phyloP scores from a whole-genome alignment of 2,113 vertebrate species.

The Tichodroma muraria region DNA sequence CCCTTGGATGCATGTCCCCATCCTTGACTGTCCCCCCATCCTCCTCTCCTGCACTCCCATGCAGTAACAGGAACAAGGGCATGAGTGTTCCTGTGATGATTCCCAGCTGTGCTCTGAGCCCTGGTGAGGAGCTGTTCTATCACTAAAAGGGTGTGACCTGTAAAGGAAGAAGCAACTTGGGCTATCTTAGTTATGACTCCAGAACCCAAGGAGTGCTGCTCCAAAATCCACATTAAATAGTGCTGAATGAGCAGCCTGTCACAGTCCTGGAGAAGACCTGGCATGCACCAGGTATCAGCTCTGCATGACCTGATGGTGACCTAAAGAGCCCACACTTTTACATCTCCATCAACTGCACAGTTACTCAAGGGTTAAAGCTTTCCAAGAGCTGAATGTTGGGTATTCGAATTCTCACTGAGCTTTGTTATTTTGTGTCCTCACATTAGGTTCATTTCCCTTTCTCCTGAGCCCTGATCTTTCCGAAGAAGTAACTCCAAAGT shows the following conservation, averaged over 20 bases:
- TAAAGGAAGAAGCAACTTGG: not conserved
- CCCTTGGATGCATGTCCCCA: not conserved
- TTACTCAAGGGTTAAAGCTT: not conserved
- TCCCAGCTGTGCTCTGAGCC: not conserved
- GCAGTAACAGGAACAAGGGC: not conserved
- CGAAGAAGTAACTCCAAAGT: not conserved
- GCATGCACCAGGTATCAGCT: not conserved
- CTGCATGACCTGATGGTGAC: not conserved
- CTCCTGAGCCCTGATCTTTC: not conserved
- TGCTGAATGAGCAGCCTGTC: not conserved
- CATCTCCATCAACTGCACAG: rapidly evolving
- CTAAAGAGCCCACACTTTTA: not conserved
- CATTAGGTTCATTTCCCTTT: not conserved
- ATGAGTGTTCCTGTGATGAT: not conserved
- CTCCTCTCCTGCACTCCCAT: not conserved
- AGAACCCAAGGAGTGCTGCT: not conserved
- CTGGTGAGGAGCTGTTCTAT: not conserved
- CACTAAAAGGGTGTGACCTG: not conserved
- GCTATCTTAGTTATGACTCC: not conserved
- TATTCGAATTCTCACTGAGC: not conserved
- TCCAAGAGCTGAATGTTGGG: not conserved
- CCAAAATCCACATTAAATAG: not conserved
- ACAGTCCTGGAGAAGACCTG: not conserved
- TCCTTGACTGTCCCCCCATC: not conserved
- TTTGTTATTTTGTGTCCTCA: not conserved